phyloP scores from a whole-genome alignment of 2,888 invertebrate genomes.

The Spilosoma lubricipeda region DNA sequence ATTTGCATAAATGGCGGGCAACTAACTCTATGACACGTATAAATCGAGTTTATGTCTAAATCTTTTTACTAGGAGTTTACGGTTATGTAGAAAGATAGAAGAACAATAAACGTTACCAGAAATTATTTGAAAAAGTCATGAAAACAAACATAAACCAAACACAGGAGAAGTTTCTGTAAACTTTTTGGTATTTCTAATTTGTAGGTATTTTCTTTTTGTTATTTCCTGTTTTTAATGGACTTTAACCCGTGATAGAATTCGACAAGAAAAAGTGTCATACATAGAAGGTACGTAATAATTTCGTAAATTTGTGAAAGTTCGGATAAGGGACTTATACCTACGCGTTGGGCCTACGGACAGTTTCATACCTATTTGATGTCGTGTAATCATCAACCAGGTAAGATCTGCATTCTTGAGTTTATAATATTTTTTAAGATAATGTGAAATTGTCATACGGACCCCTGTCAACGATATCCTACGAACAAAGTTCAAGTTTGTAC shows the following conservation, averaged over 20 bases:
- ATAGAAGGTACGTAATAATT: background rate
- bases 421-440: background rate
- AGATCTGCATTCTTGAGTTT: too few relatives aligned
- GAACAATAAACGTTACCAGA: background rate
- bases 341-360: background rate
- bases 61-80: background rate
- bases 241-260: background rate
- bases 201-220: background rate
- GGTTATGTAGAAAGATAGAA: background rate
- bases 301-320: background rate
- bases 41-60: background rate
- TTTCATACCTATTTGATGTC: background rate
- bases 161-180: background rate
- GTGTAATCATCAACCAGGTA: background rate
- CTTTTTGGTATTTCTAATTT: background rate
- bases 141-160: background rate
- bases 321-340: background rate
- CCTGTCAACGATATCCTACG: constrained; percentile 34
- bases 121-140: background rate
- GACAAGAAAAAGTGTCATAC: background rate
- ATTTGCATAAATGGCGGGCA: background rate
- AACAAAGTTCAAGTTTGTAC: constrained; percentile 54
- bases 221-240: background rate
- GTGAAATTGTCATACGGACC: constrained; percentile 12
- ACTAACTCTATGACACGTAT: background rate